Percentiles rank a stretch among this genome's conserved stretches.
Evolutionary conservation across 2,797 vertebrate genomes (phyloP).

Genomic region (Lycodopsis pacificus): DNA sequence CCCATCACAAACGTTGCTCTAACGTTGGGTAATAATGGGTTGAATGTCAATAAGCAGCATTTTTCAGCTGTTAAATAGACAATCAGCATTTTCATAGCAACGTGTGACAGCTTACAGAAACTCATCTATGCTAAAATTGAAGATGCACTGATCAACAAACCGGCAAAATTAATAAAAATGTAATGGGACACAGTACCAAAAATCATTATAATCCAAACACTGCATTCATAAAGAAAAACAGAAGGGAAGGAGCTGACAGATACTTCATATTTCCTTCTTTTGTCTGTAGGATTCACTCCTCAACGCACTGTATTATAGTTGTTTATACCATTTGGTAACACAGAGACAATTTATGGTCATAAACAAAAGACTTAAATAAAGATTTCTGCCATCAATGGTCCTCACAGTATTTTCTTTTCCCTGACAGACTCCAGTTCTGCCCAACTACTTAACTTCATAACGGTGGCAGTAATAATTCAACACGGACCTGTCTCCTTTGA

Average conservation of each 20-base stretch:
- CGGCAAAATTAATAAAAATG: conserved; percentile 16
- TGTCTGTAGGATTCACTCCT: background rate
- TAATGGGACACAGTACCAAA: background rate
- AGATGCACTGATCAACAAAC: conserved; percentile 23
- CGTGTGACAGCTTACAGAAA: conserved; percentile 12
- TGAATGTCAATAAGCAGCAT: conserved; percentile 29
- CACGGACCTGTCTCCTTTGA: conserved; percentile 98
- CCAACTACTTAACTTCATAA: conserved; percentile 7
- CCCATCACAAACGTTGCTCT: background rate
- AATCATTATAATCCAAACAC: conserved; percentile 11
- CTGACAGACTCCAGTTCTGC: conserved; percentile 6
- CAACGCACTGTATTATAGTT: background rate
- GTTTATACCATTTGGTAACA: background rate
- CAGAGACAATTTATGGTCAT: background rate
- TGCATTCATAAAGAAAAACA: background rate
- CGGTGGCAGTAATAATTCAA: conserved; percentile 10
- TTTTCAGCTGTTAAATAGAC: conserved; percentile 28
- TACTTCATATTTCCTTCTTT: background rate
- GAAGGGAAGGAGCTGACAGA: background rate
- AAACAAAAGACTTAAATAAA: background rate
- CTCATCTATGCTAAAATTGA: conserved; percentile 20
- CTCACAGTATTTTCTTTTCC: background rate
- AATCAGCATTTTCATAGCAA: conserved; percentile 27
- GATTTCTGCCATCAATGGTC: background rate
- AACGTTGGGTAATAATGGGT: background rate